Conservation (phyloP, 2,113 vertebrate species). For the Amblyopsis rosae region DNA sequence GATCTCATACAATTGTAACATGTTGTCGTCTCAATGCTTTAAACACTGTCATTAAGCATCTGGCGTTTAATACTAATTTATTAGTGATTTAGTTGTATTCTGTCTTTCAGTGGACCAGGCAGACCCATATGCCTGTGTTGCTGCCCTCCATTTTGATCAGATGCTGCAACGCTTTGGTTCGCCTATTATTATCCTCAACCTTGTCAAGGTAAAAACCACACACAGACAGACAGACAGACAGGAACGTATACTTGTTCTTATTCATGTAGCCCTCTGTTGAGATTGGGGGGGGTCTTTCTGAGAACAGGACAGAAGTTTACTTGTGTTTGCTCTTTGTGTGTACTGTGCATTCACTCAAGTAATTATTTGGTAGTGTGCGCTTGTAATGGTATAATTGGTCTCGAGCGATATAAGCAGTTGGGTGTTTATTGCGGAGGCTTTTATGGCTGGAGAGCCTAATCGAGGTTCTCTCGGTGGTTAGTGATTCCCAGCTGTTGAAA, state of each 20-base stretch:
- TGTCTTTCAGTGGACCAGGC: slow-evolving; percentile 90
- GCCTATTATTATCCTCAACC: slow-evolving; percentile 96
- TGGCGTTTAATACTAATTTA: not conserved
- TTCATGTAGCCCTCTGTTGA: not conserved
- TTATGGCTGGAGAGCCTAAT: not conserved
- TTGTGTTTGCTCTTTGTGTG: no score
- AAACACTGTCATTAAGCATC: no score
- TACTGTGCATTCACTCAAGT: slow-evolving; percentile 6
- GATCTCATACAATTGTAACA: no score
- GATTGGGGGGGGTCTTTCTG: not conserved
- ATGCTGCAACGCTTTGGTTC: slow-evolving; percentile 98
- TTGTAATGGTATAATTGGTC: not conserved
- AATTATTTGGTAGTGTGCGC: not conserved
- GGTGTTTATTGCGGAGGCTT: slow-evolving; percentile 11
- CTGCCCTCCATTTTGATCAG: slow-evolving; percentile 96
- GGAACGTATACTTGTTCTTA: not conserved
- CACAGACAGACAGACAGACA: not conserved
- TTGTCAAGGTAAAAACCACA: slow-evolving; percentile 87
- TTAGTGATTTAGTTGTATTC: not conserved
- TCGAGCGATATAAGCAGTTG: not conserved
- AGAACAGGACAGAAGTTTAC: no score
- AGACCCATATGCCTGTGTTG: slow-evolving; percentile 92
- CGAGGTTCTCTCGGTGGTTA: not conserved
- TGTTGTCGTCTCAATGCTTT: no score
- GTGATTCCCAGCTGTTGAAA: slow-evolving; percentile 41